These are phyloP conservation scores for Agrypnus murinus DNA, from an alignment of 2,888 invertebrate species.

Conservation along the genomic window DNA sequence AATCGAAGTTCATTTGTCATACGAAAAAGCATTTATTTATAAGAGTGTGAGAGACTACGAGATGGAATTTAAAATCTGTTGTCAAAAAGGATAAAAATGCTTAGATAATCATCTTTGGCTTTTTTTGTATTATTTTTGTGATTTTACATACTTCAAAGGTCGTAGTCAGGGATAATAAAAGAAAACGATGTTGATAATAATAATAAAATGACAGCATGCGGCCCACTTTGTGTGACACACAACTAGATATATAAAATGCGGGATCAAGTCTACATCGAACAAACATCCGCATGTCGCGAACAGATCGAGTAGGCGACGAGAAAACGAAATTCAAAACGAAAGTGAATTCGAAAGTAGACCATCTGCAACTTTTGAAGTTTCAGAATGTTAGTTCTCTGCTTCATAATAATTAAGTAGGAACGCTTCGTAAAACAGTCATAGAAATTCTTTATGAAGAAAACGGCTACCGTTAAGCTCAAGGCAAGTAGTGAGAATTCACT, in stretches of 20 bases:
- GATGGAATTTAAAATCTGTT: background rate
- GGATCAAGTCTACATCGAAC: slow-evolving; percentile 15
- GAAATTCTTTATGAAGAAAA: slow-evolving; percentile 31
- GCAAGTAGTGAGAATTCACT: slow-evolving; percentile 30
- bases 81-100: background rate
- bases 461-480: slow-evolving; percentile 30
- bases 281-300: slow-evolving; percentile 33
- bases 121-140: too few species aligned
- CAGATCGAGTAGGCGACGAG: slow-evolving; percentile 25
- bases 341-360: background rate
- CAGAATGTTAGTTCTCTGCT: slow-evolving; percentile 16
- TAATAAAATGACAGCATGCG: slow-evolving; percentile 12
- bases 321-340: slow-evolving; percentile 8
- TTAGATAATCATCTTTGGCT: background rate
- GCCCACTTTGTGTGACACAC: slow-evolving; percentile 29
- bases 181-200: background rate
- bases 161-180: slow-evolving; percentile 11
- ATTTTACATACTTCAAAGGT: slow-evolving; percentile 1
- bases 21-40: too few species aligned
- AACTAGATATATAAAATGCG: slow-evolving; percentile 29
- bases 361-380: background rate
- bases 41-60: background rate
- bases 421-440: slow-evolving; percentile 19
- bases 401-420: slow-evolving; percentile 35
- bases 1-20: slow-evolving; percentile 34